Base-by-base conservation (phyloP, 2,888 invertebrate species). In the Nebria brevicollis region DNA sequence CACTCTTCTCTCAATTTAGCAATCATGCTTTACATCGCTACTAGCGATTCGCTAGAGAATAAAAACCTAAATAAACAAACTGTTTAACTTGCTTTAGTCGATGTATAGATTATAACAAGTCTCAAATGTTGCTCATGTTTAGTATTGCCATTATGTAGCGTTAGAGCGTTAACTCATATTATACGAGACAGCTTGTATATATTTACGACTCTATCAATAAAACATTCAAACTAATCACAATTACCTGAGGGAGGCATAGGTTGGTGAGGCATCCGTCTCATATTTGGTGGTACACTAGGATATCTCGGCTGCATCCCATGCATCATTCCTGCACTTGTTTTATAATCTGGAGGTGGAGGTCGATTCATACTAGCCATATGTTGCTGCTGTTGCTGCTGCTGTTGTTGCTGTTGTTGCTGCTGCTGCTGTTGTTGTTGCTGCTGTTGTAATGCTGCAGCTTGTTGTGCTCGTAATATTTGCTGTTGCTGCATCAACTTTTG, bases 261-360 rank as follows among this genome's bases (percentile, higher is more conserved):
- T 84, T 94, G 93, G 86, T 94, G 94, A n/a, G 93, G 92, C 88
- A 93, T 91, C 84, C 93, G 89, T 42, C 93, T 89, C 89, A 93
- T 93, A 25, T 89, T 89, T n/a, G 91, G 90, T 79, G 90, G 89
- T 0, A 91, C 90, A 25, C 90, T 90, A 26, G 91, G 89, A 85
- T 91, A 89, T 72, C 89, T 84, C 5, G 88, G 87, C 83, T 86
- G 87, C 85, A 87, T 85, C 2, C 87, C 86, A 82, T 88, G 89
- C 87, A 86, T 89, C 87, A 86, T 89, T 89, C 87, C 89, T 90
- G 94, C 85, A 91, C 92, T 86, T 7, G 94, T 93, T 89, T 96
- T 96, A 89, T 96, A 96, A 88, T 96, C 96, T 1, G 96, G 96
- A 68, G 96, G 96, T 26, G 96, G 96, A 42, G 96, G 95, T 77